Evolutionary conservation across 2,113 vertebrate genomes (phyloP).

Genomic region (Alces alces): DNA sequence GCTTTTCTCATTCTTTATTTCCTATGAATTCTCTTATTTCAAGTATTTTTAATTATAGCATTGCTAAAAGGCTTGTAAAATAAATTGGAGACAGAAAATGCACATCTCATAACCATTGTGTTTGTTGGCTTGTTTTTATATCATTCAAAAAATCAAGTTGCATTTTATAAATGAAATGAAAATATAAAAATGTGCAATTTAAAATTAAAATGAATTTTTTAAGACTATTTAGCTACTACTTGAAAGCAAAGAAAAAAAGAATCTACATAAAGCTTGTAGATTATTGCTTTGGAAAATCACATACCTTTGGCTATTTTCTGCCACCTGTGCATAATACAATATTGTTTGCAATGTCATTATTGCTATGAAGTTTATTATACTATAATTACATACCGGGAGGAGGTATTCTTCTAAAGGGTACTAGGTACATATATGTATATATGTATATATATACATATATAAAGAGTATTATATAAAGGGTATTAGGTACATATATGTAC

Average conservation of each 20-base stretch:
- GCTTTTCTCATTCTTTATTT: neutral
- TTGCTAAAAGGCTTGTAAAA: neutral
- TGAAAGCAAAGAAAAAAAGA: neutral
- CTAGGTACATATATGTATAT: no score
- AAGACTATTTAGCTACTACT: neutral
- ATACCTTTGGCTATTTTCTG: neutral
- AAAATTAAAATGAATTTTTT: neutral
- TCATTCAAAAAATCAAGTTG: neutral
- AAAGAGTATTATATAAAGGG: no score
- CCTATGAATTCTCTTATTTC: neutral
- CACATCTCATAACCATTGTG: neutral
- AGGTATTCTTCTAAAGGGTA: neutral
- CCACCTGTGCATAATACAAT: neutral
- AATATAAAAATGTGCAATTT: neutral
- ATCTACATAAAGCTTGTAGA: neutral
- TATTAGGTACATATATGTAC: neutral
- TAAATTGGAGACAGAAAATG: constrained; percentile 19
- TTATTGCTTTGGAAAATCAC: neutral
- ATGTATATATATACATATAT: no score
- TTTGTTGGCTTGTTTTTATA: neutral
- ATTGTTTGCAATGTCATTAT: neutral
- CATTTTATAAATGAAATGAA: constrained; percentile 7
- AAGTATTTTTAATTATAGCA: neutral
- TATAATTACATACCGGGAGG: neutral
- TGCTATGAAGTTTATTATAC: neutral